These are phyloP conservation scores for Trididemnum miniatum DNA, from an alignment of 23 tunicate species.

Conservation along the genomic window DNA sequence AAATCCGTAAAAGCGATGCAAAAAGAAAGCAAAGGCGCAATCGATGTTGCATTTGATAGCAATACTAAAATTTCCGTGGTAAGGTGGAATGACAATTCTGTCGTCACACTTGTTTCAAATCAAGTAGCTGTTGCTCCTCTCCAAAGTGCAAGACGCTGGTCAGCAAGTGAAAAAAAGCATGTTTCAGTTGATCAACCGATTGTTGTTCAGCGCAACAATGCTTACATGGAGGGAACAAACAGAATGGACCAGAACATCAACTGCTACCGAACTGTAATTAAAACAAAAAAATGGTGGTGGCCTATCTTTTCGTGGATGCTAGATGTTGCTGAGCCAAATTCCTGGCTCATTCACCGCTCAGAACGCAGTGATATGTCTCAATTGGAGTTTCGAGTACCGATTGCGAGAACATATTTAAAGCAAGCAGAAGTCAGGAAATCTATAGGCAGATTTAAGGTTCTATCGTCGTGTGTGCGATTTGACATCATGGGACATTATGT, in stretches of 20 bases:
- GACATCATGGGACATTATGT: neutral
- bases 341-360: conserved; percentile 1
- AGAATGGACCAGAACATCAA: neutral
- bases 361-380: neutral
- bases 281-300: conserved; percentile 2
- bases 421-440: neutral
- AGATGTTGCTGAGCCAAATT: neutral
- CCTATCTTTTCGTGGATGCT: neutral
- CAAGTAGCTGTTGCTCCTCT: neutral
- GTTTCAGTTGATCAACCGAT: neutral
- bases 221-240: neutral
- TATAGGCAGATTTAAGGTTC: neutral
- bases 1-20: neutral
- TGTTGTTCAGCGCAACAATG: neutral
- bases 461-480: neutral
- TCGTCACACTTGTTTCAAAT: neutral
- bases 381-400: neutral
- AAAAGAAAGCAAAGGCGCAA: neutral
- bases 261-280: neutral
- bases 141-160: neutral
- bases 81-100: neutral
- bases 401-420: neutral
- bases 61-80: neutral
- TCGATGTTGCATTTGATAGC: neutral
- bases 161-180: neutral